phyloP scores from a whole-genome alignment of 1,140 invertebrate species.

The Holotrichia oblita region DNA sequence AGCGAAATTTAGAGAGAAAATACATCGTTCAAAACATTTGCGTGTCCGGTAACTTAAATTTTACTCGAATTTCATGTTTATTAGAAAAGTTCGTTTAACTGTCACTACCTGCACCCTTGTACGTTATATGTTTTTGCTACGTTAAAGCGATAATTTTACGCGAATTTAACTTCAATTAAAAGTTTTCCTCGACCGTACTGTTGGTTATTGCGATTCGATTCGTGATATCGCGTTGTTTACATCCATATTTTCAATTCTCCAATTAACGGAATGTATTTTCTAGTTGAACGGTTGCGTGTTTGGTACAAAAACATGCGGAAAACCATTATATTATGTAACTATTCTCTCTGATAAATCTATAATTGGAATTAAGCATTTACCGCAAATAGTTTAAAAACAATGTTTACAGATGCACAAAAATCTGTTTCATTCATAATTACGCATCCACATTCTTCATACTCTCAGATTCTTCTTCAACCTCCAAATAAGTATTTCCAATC shows the following conservation, averaged over 20 bases:
- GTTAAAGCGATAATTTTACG: not conserved
- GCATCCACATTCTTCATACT: no score
- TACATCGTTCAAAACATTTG: no score
- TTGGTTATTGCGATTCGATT: not conserved
- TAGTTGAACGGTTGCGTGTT: not conserved
- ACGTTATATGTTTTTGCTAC: not conserved
- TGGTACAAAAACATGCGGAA: not conserved
- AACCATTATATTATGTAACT: not conserved
- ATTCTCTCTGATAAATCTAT: not conserved
- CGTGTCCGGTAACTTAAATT: no score
- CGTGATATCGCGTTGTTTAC: constrained; percentile 6
- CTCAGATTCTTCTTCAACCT: no score
- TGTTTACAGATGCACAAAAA: no score
- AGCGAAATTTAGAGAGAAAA: no score
- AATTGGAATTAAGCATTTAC: not conserved
- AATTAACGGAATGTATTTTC: constrained; percentile 9
- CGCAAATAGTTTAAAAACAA: no score
- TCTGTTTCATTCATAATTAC: no score
- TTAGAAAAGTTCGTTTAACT: no score
- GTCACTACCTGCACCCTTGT: not conserved
- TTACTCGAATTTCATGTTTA: not conserved
- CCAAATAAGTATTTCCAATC: no score
- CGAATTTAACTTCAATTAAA: constrained; percentile 15
- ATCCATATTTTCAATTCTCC: constrained; percentile 7
- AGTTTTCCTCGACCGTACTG: not conserved